A percentile compares a stretch with the other conserved stretches of the same genome.
Conservation (phyloP, 2,797 vertebrate genomes). For the Varecia variegata region DNA sequence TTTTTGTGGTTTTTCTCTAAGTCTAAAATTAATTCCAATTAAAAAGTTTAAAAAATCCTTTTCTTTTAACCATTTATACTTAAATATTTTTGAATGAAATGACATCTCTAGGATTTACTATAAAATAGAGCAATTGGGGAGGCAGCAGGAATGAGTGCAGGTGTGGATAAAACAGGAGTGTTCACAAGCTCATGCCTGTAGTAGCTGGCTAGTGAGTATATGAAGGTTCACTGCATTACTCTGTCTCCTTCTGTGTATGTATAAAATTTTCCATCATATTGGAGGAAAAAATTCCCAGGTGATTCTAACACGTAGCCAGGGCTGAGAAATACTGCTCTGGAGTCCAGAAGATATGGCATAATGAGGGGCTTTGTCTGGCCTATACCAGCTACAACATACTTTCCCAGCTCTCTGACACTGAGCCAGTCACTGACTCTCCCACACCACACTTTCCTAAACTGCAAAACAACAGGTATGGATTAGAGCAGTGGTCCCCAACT, state of each 20-base stretch:
- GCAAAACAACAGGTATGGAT: neutral
- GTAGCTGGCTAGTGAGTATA: neutral
- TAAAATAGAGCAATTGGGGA: neutral
- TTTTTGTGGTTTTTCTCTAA: neutral
- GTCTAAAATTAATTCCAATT: conserved; percentile 13
- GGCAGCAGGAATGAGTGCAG: neutral
- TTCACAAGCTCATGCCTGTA: neutral
- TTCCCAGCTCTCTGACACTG: neutral
- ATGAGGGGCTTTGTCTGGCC: neutral
- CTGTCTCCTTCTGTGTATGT: neutral
- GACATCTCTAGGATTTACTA: neutral
- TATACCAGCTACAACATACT: neutral
- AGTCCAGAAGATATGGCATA: neutral
- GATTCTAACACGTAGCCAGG: neutral
- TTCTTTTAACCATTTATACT: neutral
- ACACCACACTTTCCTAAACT: neutral
- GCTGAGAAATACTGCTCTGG: neutral
- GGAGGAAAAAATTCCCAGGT: neutral
- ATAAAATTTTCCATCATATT: neutral
- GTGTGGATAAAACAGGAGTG: neutral
- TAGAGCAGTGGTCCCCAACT: neutral
- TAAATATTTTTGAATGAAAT: conserved; percentile 38
- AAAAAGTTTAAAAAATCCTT: neutral
- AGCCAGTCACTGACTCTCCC: neutral
- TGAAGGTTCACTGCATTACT: neutral